Base-by-base conservation (phyloP, 1,140 invertebrate species). In the Hermetia illucens region DNA sequence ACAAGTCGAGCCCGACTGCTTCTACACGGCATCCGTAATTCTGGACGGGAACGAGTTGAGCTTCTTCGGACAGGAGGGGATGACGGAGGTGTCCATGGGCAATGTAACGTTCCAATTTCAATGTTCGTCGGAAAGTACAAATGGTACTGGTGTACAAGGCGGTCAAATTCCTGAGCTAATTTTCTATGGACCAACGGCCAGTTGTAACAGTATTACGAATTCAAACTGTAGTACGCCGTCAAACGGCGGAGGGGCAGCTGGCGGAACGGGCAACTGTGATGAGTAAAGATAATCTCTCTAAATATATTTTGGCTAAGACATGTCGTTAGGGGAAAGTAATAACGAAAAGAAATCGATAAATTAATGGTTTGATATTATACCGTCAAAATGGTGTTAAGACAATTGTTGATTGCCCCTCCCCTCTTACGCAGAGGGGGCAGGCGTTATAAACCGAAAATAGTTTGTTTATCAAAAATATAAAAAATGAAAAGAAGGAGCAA, bases 31-130 rank as follows among this genome's bases (percentile, higher is more conserved):
- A 10, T 90, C 85, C 2, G 87, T 82, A 3, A 78, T 91, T 44
- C 62, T 93, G 3, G 87, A 92, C 55, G 89, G 89, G 8, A 79
- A 75, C 21, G 90, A 95, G 61, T 64, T 96, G 30, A 90, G 86
- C 61, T 93, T 91, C 57, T 93, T 92, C 58, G 89, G 89, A n/a
- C 88, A 92, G 60, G 88, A 93, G 63, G 88, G 89, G 16, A 75
- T 92, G 69, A 86, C 81, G 52, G 89, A 93, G 64, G 83, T 90
- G 9, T 81, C 78, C 13, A 82, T 87, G 47, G 84, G 84, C 12
- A 80, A 78, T 49, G 86, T 91, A 22, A 90, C 83, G 21, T 92
- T 92, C 64, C 86, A 91, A 62, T 93, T 93, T 63, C 88, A 93
- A 54, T 91, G 87, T 56, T 90, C 85, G 27, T 87, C 85, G 1